A percentile compares a stretch with the other conserved stretches of the same genome.
Conservation (phyloP, 2,888 invertebrate species). For the Aricia artaxerxes region DNA sequence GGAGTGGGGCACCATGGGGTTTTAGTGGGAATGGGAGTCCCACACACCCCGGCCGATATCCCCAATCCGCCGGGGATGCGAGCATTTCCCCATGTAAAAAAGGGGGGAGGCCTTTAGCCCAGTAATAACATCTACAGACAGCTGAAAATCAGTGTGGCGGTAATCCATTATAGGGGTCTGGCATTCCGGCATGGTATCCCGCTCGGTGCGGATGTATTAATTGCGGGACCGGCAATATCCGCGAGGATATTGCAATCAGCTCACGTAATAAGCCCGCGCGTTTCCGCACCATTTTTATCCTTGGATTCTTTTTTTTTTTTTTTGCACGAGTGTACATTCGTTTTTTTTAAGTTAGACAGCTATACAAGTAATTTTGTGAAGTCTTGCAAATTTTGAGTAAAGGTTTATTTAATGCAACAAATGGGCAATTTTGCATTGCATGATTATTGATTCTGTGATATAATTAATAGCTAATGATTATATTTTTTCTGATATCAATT, state of each 20-base stretch:
- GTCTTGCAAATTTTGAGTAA: no score
- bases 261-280: conserved; percentile 14
- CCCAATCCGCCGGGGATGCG: no score
- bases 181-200: not conserved
- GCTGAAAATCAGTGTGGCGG: conserved; percentile 8
- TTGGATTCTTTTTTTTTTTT: not conserved
- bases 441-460: no score
- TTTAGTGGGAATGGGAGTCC: no score
- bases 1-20: no score
- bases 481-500: not conserved
- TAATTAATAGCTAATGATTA: no score
- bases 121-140: not conserved
- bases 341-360: no score
- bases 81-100: no score
- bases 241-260: conserved; percentile 63
- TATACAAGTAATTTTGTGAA: no score
- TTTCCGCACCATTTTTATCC: not conserved
- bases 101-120: not conserved
- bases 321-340: not conserved
- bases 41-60: no score
- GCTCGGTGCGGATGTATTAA: conserved; percentile 53
- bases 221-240: conserved; percentile 59
- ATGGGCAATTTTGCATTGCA: no score
- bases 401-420: no score
- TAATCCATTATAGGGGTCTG: conserved; percentile 17